These are phyloP conservation scores for Eciton burchellii DNA, from an alignment of 1,140 invertebrate genomes.

Conservation along the genomic window DNA sequence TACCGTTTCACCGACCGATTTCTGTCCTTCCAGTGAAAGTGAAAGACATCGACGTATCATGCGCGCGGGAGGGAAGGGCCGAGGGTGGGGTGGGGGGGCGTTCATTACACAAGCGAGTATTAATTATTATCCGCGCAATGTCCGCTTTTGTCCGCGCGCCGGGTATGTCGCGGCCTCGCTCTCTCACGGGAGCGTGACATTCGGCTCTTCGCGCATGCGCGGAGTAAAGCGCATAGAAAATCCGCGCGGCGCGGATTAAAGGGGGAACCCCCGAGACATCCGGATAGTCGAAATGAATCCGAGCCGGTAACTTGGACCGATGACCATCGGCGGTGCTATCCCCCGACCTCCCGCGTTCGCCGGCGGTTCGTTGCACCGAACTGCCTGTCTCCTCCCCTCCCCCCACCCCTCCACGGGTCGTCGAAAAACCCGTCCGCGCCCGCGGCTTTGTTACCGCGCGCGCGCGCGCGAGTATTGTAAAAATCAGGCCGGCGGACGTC, in stretches of 20 bases:
- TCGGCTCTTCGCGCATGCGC: not conserved
- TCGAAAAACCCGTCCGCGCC: slow-evolving; percentile 47
- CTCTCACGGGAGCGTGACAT: not conserved
- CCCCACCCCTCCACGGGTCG: too few species aligned
- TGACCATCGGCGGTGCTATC: not conserved
- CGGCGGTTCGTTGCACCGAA: slow-evolving; percentile 34
- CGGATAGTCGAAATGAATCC: slow-evolving; percentile 5
- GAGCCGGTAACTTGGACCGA: not conserved
- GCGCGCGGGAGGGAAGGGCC: too few species aligned
- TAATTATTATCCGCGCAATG: slow-evolving; percentile 49
- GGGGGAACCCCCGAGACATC: not conserved
- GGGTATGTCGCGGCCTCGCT: not conserved
- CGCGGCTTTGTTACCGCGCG: slow-evolving; percentile 61
- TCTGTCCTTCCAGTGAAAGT: slow-evolving; percentile 51
- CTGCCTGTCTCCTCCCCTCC: too few species aligned
- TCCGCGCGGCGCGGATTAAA: not conserved
- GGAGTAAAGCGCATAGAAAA: not conserved
- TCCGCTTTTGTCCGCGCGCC: slow-evolving; percentile 30
- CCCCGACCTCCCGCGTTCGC: not conserved
- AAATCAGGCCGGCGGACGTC: slow-evolving; percentile 68
- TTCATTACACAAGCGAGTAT: slow-evolving; percentile 53
- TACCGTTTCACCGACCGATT: slow-evolving; percentile 34
- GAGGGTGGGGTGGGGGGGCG: too few species aligned
- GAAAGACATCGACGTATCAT: slow-evolving; percentile 40
- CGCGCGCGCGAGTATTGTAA: slow-evolving; percentile 61